phyloP scores from a whole-genome alignment of 2,113 vertebrate species.

The Coptodon rendalli region DNA sequence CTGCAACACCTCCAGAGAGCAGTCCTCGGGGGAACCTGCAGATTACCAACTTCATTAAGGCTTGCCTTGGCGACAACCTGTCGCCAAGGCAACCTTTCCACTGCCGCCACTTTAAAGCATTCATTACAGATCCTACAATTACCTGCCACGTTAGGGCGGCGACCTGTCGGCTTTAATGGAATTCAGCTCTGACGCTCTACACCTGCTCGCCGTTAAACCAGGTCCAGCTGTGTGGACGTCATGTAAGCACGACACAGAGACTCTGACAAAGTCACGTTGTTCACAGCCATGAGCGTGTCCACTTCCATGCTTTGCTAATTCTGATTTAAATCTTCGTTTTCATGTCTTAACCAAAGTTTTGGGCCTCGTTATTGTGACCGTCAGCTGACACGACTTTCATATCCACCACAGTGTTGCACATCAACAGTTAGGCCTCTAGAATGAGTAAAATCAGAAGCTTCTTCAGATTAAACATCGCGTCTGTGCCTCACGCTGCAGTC shows the following conservation, averaged over 20 bases:
- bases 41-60: conserved; percentile 8
- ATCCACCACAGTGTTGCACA: fast-evolving
- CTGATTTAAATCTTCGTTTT: background rate
- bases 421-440: background rate
- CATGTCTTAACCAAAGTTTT: background rate
- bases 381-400: background rate
- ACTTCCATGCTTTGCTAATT: background rate
- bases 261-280: background rate
- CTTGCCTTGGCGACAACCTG: background rate
- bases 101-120: background rate
- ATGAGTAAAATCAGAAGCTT: background rate
- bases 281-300: background rate
- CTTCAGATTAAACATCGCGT: background rate
- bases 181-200: fast-evolving
- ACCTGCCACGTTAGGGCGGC: background rate
- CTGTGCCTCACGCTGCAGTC: background rate
- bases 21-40: background rate
- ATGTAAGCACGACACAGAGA: background rate
- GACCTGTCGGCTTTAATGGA: background rate
- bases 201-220: background rate
- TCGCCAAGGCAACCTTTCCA: background rate
- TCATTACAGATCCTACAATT: conserved; percentile 24
- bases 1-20: background rate
- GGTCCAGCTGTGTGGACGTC: background rate
- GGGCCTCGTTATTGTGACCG: fast-evolving